Percentiles rank a stretch among this genome's conserved stretches.
phyloP scores from a whole-genome alignment of 2,888 invertebrate species.

The Aleiodes testaceus region DNA sequence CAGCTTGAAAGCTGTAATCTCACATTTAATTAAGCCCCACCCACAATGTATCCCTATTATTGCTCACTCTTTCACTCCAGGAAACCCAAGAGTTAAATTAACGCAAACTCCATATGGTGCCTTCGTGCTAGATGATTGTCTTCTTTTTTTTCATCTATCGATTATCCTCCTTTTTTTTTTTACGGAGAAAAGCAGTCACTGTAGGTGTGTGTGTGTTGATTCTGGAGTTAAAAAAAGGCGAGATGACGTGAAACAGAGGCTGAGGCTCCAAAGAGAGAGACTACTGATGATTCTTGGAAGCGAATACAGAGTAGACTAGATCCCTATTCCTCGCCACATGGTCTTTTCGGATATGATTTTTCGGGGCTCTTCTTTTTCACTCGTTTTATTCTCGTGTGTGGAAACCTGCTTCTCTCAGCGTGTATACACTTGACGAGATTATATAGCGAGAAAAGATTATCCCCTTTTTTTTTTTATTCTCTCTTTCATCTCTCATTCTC shows the following conservation, averaged over 20 bases:
- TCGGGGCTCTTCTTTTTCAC: constrained; percentile 10
- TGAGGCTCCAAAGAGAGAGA: neutral
- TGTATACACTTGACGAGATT: constrained; percentile 35
- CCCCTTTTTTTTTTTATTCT: constrained; percentile 45
- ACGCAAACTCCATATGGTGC: constrained; percentile 42
- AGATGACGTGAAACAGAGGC: no score
- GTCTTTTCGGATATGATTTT: constrained; percentile 47
- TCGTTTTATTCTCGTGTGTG: constrained; percentile 34
- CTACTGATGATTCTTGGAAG: constrained; percentile 60
- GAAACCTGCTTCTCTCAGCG: constrained; percentile 34
- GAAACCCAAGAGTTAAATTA: constrained; percentile 47
- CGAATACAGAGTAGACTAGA: constrained; percentile 44
- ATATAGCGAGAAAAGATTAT: constrained; percentile 36
- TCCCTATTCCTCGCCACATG: constrained; percentile 49
- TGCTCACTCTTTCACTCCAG: constrained; percentile 6
- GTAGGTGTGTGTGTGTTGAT: no score
- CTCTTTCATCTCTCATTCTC: constrained; percentile 40
- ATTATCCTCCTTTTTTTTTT: constrained; percentile 6
- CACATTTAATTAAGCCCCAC: neutral
- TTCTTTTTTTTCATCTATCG: constrained; percentile 36
- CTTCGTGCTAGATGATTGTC: constrained; percentile 27
- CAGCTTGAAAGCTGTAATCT: no score
- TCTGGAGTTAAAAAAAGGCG: no score
- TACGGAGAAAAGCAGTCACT: no score
- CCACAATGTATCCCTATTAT: constrained; percentile 19